Evolutionary conservation across 2,113 vertebrate genomes (phyloP), one percentile per base, ranked within the genome.

Genomic region (Gavia stellata): DNA sequence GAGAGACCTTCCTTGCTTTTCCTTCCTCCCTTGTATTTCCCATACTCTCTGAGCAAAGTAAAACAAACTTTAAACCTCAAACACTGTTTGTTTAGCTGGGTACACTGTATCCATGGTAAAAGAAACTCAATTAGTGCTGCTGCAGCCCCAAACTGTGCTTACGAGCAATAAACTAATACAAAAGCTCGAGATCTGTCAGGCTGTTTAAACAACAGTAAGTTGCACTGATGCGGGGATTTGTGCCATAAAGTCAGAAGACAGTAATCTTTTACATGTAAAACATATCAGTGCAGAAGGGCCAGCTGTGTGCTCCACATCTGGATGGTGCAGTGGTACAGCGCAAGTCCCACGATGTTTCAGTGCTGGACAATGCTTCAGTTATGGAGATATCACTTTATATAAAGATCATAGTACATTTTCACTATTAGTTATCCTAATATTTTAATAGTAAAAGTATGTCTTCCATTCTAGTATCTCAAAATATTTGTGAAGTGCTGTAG

Each of bases 291-390:
- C 31, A 40, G 63, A 52, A 80, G 59, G 20, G 49, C 10, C 50
- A n/a, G 26, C 12, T 1, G 3, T 6, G 10, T 47, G 49, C 74
- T 63, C 67, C 20, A 0, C 26, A 1, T n/a, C 36, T 49, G 21
- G 3, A 2, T 59, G 73, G n/a, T 65, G 61, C 53, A 55, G 55
- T 12, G 24, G 15, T 25, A 3, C 47, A 36, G 52, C 7, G 5
- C 38, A 77, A 77, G n/a, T 21, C 34, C 36, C 14, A 2, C 14
- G 9, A 52, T 45, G 20, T 56, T 84, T 49, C 45, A 33, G 21
- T 58, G 47, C 50, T 74, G 33, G 36, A 24, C 17, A 20, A 15
- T 12, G 45, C 55, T 55, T 72, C 78, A 67, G 66, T 38, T 24
- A 29, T 2, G 4, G 38, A 67, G 11, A 36, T 20, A 21, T 0